A percentile compares a stretch with the other conserved stretches of the same genome.
Conservation (phyloP, 64 coral and sea anemone species). For the Stichodactyla mertensii region DNA sequence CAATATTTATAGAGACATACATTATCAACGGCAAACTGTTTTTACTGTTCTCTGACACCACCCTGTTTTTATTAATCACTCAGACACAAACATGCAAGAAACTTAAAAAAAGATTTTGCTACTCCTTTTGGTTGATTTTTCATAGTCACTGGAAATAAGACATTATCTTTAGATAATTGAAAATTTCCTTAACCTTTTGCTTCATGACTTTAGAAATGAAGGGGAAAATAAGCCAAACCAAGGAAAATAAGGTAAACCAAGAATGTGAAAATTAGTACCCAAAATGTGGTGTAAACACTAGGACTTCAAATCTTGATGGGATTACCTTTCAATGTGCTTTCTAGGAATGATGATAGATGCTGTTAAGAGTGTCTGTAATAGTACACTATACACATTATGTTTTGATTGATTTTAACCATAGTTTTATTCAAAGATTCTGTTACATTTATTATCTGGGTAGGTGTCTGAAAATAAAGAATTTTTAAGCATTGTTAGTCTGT, state of each 20-base stretch:
- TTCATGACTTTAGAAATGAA: no score
- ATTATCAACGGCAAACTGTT: neutral
- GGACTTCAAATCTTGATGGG: no score
- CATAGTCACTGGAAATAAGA: neutral
- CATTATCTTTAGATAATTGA: neutral
- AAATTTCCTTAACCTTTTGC: no score
- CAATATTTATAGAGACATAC: constrained; percentile 20
- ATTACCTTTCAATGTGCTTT: neutral
- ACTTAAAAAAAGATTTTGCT: neutral
- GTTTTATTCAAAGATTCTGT: constrained; percentile 23
- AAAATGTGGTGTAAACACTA: no score
- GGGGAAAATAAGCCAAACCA: no score
- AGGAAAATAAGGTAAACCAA: no score
- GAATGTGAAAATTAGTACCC: no score
- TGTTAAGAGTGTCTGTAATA: neutral
- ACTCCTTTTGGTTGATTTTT: neutral
- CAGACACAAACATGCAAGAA: neutral
- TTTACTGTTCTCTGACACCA: constrained; percentile 11
- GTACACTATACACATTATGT: neutral
- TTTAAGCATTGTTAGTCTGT: neutral
- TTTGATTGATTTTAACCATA: constrained; percentile 31
- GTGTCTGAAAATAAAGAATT: constrained; percentile 21
- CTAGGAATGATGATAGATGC: neutral
- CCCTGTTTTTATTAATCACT: neutral
- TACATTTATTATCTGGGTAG: constrained; percentile 16